Conservation (phyloP, 92 coral and sea anemone genomes). For the Porites cylindrica region DNA sequence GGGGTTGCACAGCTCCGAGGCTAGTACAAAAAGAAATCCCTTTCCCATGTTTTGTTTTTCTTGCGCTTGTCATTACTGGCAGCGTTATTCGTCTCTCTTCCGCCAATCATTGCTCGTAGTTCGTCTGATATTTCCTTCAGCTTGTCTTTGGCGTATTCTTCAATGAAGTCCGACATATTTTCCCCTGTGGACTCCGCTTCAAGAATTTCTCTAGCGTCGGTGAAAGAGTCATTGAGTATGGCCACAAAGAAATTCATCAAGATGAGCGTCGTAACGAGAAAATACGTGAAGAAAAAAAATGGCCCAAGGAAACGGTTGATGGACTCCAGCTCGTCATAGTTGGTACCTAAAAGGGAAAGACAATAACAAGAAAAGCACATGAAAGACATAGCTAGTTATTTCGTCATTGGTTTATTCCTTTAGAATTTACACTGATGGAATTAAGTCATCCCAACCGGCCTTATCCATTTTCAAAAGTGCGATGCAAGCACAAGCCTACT, state of each 20-base stretch:
- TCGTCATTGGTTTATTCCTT: too few species aligned
- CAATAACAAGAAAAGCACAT: neutral
- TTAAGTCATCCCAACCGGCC: too few species aligned
- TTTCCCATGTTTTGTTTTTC: neutral
- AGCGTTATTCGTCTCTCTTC: neutral
- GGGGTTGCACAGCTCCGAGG: too few species aligned
- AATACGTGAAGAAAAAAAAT: constrained; percentile 79
- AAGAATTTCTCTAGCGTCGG: constrained; percentile 64
- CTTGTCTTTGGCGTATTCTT: constrained; percentile 50
- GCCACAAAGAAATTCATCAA: constrained; percentile 90
- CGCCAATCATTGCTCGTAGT: constrained; percentile 10
- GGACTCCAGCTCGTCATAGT: constrained; percentile 68
- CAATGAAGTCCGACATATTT: constrained; percentile 67
- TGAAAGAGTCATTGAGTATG: constrained; percentile 89
- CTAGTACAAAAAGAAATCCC: constrained; percentile 9
- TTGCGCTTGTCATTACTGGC: neutral
- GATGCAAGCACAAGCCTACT: too few species aligned
- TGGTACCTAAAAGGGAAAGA: constrained; percentile 38
- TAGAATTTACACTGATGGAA: too few species aligned
- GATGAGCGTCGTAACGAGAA: constrained; percentile 70
- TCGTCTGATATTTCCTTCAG: constrained; percentile 66
- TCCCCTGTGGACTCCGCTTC: constrained; percentile 61
- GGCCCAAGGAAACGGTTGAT: constrained; percentile 79
- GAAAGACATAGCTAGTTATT: neutral
- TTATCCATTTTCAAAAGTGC: too few species aligned